These are phyloP conservation scores for Andrena hattorfiana DNA, from an alignment of 2,888 invertebrate genomes.

Conservation along the genomic window DNA sequence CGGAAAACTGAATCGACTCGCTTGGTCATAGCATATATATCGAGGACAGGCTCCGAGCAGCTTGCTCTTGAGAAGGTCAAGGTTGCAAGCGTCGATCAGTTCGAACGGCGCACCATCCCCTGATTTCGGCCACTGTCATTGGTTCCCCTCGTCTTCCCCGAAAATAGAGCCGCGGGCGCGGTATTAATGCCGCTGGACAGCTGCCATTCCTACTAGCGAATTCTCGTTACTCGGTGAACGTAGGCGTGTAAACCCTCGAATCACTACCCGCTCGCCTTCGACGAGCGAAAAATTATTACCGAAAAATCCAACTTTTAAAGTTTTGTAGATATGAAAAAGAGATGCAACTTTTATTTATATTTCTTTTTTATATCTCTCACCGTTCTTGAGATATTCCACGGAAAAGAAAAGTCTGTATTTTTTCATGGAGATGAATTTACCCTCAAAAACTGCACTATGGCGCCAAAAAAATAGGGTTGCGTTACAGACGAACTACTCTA, in stretches of 20 bases:
- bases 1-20: background rate
- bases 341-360: too few relatives aligned
- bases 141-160: background rate
- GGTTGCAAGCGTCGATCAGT: background rate
- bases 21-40: background rate
- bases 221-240: conserved; percentile 6
- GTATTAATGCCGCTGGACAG: conserved; percentile 41
- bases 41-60: background rate
- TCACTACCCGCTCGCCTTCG: background rate
- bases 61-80: conserved; percentile 25
- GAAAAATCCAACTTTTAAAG: background rate
- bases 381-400: too few relatives aligned
- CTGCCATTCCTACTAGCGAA: conserved; percentile 45
- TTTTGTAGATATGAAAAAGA: too few relatives aligned
- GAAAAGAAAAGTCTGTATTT: too few relatives aligned
- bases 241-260: conserved; percentile 1
- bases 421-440: too few relatives aligned
- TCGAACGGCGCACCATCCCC: background rate
- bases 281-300: background rate
- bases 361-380: too few relatives aligned
- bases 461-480: too few relatives aligned
- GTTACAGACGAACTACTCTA: too few relatives aligned
- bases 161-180: conserved; percentile 37
- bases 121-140: conserved; percentile 31
- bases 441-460: too few relatives aligned